These are phyloP conservation scores for Crenichthys baileyi DNA, from an alignment of 2,797 vertebrate species.

Conservation along the genomic window DNA sequence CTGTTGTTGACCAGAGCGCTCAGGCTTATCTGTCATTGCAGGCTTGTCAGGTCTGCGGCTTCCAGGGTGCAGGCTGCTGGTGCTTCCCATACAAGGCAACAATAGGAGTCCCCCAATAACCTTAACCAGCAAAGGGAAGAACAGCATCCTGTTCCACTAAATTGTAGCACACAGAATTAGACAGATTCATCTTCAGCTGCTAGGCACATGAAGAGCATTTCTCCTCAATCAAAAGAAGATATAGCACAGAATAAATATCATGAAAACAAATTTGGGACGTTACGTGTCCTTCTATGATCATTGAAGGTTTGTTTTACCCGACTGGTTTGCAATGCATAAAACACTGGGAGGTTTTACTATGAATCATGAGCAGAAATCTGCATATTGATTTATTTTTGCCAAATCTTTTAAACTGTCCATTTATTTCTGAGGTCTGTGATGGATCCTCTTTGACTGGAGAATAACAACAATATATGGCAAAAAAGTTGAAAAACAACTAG, in stretches of 20 bases:
- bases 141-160: conserved; percentile 36
- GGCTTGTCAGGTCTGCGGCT: conserved; percentile 66
- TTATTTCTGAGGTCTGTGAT: neutral
- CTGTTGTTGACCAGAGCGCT: conserved; percentile 58
- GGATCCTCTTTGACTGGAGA: neutral
- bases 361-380: neutral
- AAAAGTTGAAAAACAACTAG: no score
- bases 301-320: neutral
- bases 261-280: neutral
- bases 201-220: conserved; percentile 47
- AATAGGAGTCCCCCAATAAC: conserved; percentile 50
- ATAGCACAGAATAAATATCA: conserved; percentile 20
- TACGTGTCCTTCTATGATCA: neutral
- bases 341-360: neutral
- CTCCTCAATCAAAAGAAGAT: conserved; percentile 28
- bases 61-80: conserved; percentile 38
- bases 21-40: conserved; percentile 69
- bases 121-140: conserved; percentile 49
- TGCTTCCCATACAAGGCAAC: conserved; percentile 59
- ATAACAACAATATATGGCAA: neutral
- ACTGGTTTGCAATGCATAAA: neutral
- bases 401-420: neutral
- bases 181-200: conserved; percentile 30
- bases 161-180: conserved; percentile 24
- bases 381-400: neutral